Base-by-base conservation (phyloP, 1,140 invertebrate genomes). In the Bradysia coprophila region DNA sequence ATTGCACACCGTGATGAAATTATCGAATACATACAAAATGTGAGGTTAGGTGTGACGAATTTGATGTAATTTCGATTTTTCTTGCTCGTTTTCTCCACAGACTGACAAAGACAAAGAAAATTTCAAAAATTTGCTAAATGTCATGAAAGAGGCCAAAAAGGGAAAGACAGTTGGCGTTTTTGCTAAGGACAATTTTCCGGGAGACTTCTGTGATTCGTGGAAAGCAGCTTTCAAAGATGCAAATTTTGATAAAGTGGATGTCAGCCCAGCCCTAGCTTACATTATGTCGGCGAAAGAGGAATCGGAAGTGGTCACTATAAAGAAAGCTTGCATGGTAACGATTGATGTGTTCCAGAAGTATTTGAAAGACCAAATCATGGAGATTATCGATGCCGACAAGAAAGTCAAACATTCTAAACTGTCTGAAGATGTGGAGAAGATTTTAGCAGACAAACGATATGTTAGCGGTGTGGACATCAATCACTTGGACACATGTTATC, bases 351-450 rank as follows among this genome's bases (percentile, higher is more conserved):
- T 94, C 59, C 86, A 77, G 21, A 97, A 97, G 56, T 95, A 93
- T 66, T 70, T 98, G 6, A 92, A 92, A 63, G 88, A 95, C 64
- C 88, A 98, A 64, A 88, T 99, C 43, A 95, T 98, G 80, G 91
- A 96, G 60, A 92, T 98, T 50, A 94, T 98, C 55, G 95, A 98
- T 72, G 81, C 85, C 6, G 94, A 98, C 56, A 85, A 83, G 81
- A 94, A 94, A 81, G 81, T 86, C 0, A 86, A 85, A 57, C 95
- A 98, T 64, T 76, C 75, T 28, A 97, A 97, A 64, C 63, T 98
- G 23, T 81, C 92, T 0, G 91, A 97, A 68, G 88, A 91, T 21
- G 84, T 97, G 10, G 92, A 98, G 61, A 66, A 77, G 33, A 90
- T 92, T 10, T 75, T 91, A 50, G 73, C 73, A 4, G 87, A 92